phyloP scores from a whole-genome alignment of 2,113 vertebrate species.

The Syngnathus typhle region DNA sequence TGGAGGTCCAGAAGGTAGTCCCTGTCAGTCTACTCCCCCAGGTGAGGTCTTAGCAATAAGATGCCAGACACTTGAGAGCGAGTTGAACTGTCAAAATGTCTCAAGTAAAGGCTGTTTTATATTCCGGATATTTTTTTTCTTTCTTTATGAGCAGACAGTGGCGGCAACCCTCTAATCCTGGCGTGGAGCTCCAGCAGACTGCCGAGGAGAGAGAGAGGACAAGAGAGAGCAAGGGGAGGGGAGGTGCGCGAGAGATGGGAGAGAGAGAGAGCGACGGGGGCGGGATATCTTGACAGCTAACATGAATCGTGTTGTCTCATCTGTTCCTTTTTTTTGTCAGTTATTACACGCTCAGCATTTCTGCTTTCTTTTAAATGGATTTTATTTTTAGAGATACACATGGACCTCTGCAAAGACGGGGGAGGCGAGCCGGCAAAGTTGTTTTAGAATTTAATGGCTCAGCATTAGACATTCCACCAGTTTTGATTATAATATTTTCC shows the following conservation, averaged over 20 bases:
- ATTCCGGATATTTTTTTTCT: constrained; percentile 23
- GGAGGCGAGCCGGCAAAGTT: neutral
- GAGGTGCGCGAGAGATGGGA: constrained; percentile 61
- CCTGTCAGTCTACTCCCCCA: constrained; percentile 50
- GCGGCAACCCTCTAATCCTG: constrained; percentile 68
- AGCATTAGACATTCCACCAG: neutral
- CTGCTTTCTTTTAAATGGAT: neutral
- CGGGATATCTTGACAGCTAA: constrained; percentile 39
- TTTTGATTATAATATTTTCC: neutral
- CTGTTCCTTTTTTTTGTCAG: neutral
- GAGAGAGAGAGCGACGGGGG: constrained; percentile 41
- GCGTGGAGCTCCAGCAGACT: constrained; percentile 68
- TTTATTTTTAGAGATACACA: constrained; percentile 4
- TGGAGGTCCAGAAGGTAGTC: constrained; percentile 61
- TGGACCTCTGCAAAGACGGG: neutral
- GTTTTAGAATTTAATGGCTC: neutral
- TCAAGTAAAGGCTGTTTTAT: constrained; percentile 31
- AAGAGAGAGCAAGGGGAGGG: constrained; percentile 52
- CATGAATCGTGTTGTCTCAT: constrained; percentile 32
- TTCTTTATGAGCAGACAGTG: constrained; percentile 58
- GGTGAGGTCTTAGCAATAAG: constrained; percentile 40
- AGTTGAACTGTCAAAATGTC: constrained; percentile 32
- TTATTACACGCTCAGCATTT: neutral
- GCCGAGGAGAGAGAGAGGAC: constrained; percentile 38
- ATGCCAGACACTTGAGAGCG: constrained; percentile 7